Evolutionary conservation across 2,113 vertebrate species (phyloP).

Genomic region (Carassius auratus): DNA sequence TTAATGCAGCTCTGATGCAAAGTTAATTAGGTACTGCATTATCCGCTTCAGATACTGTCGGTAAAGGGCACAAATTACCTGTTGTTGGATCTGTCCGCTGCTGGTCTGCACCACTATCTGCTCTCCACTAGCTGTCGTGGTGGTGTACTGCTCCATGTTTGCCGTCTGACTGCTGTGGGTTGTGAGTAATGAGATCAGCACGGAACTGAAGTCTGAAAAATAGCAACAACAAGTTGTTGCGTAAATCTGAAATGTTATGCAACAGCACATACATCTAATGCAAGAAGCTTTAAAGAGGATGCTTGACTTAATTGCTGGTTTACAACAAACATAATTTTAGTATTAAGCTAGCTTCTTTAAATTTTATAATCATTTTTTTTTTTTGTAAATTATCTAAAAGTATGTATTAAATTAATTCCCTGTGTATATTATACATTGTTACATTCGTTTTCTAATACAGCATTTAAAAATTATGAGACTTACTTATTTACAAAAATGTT

Average conservation of each 20-base stretch:
- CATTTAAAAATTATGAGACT: too few species aligned
- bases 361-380: not conserved
- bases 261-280: conserved; percentile 5
- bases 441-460: too few species aligned
- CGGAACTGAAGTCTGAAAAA: conserved; percentile 28
- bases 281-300: not conserved
- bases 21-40: not conserved
- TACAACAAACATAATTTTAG: not conserved
- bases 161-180: conserved; percentile 10
- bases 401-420: not conserved
- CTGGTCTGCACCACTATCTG: conserved; percentile 94
- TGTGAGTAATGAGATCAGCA: not conserved
- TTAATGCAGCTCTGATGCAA: not conserved
- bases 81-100: conserved; percentile 93
- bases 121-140: conserved; percentile 84
- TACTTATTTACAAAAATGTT: too few species aligned
- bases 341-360: not conserved
- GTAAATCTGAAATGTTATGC: not conserved
- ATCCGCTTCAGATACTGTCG: not conserved
- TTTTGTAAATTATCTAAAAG: too few species aligned
- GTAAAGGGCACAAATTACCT: conserved; percentile 76
- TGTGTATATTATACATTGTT: too few species aligned
- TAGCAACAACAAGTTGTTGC: not conserved
- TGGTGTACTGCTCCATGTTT: conserved; percentile 94
- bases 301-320: not conserved